Base-by-base conservation (phyloP, 1,140 invertebrate genomes). In the Drosophila sturtevanti region DNA sequence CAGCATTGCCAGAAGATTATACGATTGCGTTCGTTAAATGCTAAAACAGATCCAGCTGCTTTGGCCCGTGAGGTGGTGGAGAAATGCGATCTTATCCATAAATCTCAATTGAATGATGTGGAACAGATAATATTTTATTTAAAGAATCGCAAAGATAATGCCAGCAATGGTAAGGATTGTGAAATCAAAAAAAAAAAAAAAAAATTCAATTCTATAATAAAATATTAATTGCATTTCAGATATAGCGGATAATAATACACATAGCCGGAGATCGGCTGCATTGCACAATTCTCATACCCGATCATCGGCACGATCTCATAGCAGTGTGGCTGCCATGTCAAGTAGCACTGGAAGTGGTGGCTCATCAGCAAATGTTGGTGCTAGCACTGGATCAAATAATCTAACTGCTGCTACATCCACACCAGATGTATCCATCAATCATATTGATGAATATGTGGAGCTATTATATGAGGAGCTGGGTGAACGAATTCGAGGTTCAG, bases 381-480 rank as follows among this genome's bases (percentile, higher is more conserved):
- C 31, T 6, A 61, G 38, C 12, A 67, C 68, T 44, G 64, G 79
- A 4, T 70, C 64, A 6, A 77, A 37, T 22, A 56, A 38, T 21
- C 61, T 67, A 10, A 44, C 51, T n/a, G 58, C 85, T 5, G 35
- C 65, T 6, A 31, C 78, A 27, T 31, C 86, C 12, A 65, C 70
- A 18, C 63, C 81, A 5, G 85, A 93, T 92, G 95, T 96, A 54
- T 94, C 95, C 22, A 95, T 97, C 59, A 96, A 97, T 79, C 96
- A 96, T 91, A 94, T 99, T 54, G 97, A 99, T 89, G 95, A 96
- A 79, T 99, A 99, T 92, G 96, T 99, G 48, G 98, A 99, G 92
- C 93, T 99, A 67, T 93, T 99, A 4, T 99, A 99, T 92, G 99
- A 99, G 93, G 98, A 98, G 76, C 95, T 98, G 78, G 94, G 95